phyloP scores from a whole-genome alignment of 2,113 vertebrate species.

The Vulpes vulpes region DNA sequence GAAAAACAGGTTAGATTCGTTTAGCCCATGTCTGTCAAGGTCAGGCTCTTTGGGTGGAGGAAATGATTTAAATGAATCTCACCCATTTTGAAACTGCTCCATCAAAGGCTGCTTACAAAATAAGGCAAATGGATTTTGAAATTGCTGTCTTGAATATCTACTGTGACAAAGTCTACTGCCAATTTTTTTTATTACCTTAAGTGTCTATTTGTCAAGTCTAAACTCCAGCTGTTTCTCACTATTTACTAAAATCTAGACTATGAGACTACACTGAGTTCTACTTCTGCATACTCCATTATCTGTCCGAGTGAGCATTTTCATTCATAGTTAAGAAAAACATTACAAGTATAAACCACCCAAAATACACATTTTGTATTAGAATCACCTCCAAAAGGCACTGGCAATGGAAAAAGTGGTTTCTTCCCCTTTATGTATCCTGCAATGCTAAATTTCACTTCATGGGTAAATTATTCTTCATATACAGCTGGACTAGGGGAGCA shows the following conservation, averaged over 20 bases:
- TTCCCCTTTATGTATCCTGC: neutral
- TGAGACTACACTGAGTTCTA: neutral
- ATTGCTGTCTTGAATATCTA: conserved; percentile 35
- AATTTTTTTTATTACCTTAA: conserved; percentile 51
- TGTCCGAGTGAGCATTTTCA: neutral
- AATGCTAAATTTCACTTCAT: neutral
- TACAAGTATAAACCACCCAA: neutral
- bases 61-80: conserved; percentile 73
- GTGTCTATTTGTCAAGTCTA: neutral
- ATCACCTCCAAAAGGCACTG: neutral
- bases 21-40: conserved; percentile 47
- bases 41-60: conserved; percentile 64
- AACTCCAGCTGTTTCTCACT: neutral
- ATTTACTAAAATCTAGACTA: conserved; percentile 23
- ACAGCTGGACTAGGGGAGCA: neutral
- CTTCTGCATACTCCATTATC: neutral
- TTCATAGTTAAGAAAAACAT: conserved; percentile 37
- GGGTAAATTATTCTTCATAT: neutral
- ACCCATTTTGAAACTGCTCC: conserved; percentile 63
- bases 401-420: neutral
- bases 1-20: conserved; percentile 73
- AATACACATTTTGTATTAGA: neutral
- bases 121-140: conserved; percentile 51
- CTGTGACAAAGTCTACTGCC: conserved; percentile 15
- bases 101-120: conserved; percentile 56